These are phyloP conservation scores for Lasioglossum marginatum DNA, from an alignment of 2,888 invertebrate species.

Conservation along the genomic window DNA sequence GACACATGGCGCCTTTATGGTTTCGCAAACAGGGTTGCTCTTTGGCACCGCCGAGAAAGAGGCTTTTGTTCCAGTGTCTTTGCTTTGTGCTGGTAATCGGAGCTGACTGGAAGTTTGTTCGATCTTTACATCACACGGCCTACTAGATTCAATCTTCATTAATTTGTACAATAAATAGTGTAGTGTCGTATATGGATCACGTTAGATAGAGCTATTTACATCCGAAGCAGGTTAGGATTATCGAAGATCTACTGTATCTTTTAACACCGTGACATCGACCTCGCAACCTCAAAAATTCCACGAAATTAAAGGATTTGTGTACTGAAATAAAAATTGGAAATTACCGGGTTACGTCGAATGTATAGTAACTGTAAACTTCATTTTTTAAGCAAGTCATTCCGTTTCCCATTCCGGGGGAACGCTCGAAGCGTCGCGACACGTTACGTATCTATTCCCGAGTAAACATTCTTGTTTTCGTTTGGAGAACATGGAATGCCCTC, in stretches of 20 bases:
- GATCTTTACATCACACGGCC: neutral
- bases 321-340: neutral
- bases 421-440: neutral
- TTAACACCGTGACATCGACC: no score
- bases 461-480: neutral
- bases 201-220: no score
- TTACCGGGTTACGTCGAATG: neutral
- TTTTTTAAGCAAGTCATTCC: neutral
- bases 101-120: neutral
- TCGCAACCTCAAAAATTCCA: no score
- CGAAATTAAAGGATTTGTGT: no score
- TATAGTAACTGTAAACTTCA: neutral
- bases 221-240: no score
- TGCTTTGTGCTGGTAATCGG: neutral
- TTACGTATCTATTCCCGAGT: neutral
- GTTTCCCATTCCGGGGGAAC: neutral
- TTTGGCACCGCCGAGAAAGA: neutral
- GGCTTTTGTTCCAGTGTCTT: neutral
- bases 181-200: no score
- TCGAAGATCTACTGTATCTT: no score
- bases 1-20: neutral
- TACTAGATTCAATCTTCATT: no score
- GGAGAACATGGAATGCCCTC: neutral
- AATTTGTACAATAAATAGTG: no score
- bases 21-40: slow-evolving; percentile 1